Base-by-base conservation (phyloP, 2,888 invertebrate species). In the Polylopha cassiicola region DNA sequence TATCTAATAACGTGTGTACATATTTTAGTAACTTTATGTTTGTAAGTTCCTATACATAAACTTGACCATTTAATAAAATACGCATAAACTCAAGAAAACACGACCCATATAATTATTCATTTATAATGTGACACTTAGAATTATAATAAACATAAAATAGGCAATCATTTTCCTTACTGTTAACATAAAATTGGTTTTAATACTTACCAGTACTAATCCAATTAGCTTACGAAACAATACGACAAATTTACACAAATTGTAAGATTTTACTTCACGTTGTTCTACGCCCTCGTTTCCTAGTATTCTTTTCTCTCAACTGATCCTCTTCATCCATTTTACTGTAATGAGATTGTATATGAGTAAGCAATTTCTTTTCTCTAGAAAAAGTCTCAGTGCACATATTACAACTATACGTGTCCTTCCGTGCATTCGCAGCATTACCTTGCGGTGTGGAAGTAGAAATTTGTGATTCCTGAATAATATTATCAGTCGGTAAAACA, bases 391-490 rank as follows among this genome's bases (percentile, higher is more conserved):
- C 73, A 29, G 61, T 59, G 36, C 86, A 86, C 69, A 86, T 74
- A 42, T 77, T 77, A 55, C 86, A 86, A 0, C 61, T 34, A 49
- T 85, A 84, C 33, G 58, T 64, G 1, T 63, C 62, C 30, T 61
- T 61, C 0, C 60, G 64, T 34, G 60, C 56, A 9, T 43, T 57
- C n/a, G 57, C 62, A 11, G 45, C 26, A 3, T 51, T 47, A 7
- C 47, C 45, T 17, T 59, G 65, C 1, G 67, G 52, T 2, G 73
- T 74, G 0, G 82, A 81, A 1, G 84, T 84, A 1, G 78, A 68
- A 42, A 82, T 81, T 56, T 82, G 82, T 0, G 86, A 76, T 51
- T 86, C 86, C 52, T 84, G 85, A 18, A 85, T 79, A 5, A 78
- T 79, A 46, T 72, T 81, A 49, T 74, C 59, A 0, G 78, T 81